Percentiles rank a stretch among this genome's conserved stretches.
Conservation (phyloP, 2,113 vertebrate species). For the Stictonetta naevosa region DNA sequence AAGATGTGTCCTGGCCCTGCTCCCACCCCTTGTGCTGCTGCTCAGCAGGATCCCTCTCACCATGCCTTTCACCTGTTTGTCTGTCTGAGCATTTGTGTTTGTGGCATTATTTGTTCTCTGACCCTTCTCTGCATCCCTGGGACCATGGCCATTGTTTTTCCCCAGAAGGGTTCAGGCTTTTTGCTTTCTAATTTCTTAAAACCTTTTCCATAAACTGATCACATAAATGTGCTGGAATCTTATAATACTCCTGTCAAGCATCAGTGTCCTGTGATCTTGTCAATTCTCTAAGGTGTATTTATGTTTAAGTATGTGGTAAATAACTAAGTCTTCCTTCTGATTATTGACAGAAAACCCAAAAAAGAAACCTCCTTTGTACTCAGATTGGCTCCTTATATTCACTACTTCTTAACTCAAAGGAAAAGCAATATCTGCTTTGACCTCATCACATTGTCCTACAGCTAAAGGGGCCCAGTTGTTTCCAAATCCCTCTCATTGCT, state of each 20-base stretch:
- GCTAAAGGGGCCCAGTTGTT: not conserved
- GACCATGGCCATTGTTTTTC: not conserved
- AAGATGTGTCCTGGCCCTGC: not conserved
- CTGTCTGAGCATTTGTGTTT: rapidly evolving
- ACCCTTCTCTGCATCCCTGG: not conserved
- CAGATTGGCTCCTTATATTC: not conserved
- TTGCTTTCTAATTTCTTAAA: not conserved
- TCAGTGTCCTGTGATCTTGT: not conserved
- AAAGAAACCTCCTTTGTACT: not conserved
- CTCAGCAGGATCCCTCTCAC: not conserved
- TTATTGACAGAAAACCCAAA: not conserved
- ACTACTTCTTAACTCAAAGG: not conserved
- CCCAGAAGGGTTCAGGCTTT: not conserved
- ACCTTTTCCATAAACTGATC: not conserved
- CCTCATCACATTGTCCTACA: not conserved
- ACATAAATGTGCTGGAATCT: not conserved
- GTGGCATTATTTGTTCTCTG: rapidly evolving
- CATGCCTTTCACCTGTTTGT: rapidly evolving
- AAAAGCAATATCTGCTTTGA: not conserved
- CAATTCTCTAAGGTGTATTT: rapidly evolving
- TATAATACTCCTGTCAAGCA: not conserved
- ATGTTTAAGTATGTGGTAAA: not conserved
- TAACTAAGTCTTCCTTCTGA: not conserved
- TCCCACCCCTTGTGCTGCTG: not conserved
- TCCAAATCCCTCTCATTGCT: not conserved